Evolutionary conservation across 2,888 invertebrate genomes (phyloP), one percentile per base, ranked within the genome.

Genomic region (Eupeodes latifasciatus): DNA sequence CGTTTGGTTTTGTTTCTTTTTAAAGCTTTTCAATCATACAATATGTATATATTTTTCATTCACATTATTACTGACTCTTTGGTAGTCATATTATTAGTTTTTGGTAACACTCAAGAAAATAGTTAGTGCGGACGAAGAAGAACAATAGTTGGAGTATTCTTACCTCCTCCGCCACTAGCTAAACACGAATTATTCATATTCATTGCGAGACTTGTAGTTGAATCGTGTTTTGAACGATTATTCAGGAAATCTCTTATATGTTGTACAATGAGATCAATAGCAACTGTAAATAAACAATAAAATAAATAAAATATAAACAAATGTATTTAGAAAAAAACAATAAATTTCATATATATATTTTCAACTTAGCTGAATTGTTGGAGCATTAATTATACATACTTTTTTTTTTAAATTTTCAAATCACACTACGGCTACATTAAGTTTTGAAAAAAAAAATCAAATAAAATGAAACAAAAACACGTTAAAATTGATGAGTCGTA

Each of bases 261-360:
- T 94, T 99, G 98, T 71, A 99, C 99, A 92, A 99, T 99, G 93
- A 99, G 95, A 93, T 98, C 98, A 92, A 99, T 99, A 90, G 99
- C 99, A 94, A 99, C 99, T 98, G 96, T 84, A 96, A 91, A 86
- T 88, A 90, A 75, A 62, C 2, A 66, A 89, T 71, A 16, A 7
- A 34, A 19, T 67, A 72, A 61, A 47, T 3, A 27, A 66, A 49
- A 44, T 62, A 61, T 72, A 19, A 49, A 69, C 53, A 55, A n/a
- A 36, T 51, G 44, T 14, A 10, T 4, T 34, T 10, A 49, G 5
- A 14, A 44, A 11, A 59, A 71, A 40, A 7, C 40, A 5, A 40
- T 40, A 40, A n/a, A n/a, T 49, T 34, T 27, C 27, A 27, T 27
- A 27, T 27, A 27, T 2, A 53, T 27, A 5, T 53, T 9, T 79